Evolutionary conservation across 2,113 vertebrate species (phyloP).

Genomic region (Pterocles orientalis): DNA sequence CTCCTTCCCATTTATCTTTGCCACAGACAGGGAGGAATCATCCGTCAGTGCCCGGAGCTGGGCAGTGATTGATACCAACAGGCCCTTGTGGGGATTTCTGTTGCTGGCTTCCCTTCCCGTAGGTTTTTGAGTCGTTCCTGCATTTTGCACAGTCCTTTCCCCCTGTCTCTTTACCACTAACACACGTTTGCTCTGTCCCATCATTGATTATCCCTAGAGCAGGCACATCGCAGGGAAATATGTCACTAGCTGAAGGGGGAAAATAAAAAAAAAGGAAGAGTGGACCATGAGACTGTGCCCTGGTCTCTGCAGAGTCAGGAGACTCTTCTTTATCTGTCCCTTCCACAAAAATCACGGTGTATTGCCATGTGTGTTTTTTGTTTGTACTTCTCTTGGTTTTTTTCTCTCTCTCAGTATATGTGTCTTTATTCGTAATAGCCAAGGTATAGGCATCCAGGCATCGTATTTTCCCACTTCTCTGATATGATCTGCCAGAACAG

Average conservation of each 20-base stretch:
- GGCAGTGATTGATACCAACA: conserved; percentile 1
- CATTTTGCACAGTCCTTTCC: neutral
- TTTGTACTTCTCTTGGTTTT: neutral
- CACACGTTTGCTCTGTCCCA: neutral
- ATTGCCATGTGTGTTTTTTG: neutral
- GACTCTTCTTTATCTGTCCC: neutral
- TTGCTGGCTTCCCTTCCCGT: neutral
- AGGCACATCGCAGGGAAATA: fast-evolving
- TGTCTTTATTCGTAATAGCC: neutral
- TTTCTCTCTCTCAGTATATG: neutral
- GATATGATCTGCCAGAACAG: conserved; percentile 5
- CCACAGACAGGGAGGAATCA: neutral
- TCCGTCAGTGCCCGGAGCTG: neutral
- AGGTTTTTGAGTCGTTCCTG: neutral
- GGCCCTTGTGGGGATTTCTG: neutral
- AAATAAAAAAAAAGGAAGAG: neutral
- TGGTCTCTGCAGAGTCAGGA: neutral
- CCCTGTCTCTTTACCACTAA: neutral
- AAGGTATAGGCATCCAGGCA: neutral
- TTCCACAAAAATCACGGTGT: fast-evolving
- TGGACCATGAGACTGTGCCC: neutral
- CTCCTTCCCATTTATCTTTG: neutral
- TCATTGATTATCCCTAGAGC: neutral
- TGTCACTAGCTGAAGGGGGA: neutral
- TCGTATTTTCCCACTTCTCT: neutral